These are phyloP conservation scores for Amphilophus citrinellus DNA, from an alignment of 2,113 vertebrate species.

Conservation along the genomic window DNA sequence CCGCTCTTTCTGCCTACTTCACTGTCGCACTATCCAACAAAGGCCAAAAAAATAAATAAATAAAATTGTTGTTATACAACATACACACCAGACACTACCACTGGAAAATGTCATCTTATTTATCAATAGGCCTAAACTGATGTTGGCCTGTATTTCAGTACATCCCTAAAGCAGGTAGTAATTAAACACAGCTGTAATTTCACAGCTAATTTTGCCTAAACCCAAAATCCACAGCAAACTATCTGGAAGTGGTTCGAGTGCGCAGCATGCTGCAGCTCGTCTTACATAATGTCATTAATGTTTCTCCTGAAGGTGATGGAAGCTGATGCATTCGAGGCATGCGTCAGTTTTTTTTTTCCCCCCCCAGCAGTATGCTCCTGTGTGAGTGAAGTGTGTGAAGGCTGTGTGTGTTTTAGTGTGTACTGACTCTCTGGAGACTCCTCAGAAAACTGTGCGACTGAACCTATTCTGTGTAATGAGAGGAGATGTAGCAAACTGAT, in stretches of 20 bases:
- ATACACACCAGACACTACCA: background rate
- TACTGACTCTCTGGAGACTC: constrained; percentile 18
- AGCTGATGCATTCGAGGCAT: background rate
- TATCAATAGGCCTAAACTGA: background rate
- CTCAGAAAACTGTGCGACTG: background rate
- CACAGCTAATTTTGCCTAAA: background rate
- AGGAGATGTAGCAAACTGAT: constrained; percentile 7
- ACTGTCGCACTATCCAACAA: too few species aligned
- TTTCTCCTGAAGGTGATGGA: constrained; percentile 32
- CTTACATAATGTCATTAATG: constrained; percentile 22
- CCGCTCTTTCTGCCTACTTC: too few species aligned
- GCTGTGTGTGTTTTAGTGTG: constrained; percentile 9
- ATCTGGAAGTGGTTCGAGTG: background rate
- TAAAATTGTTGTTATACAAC: background rate
- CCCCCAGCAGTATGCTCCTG: background rate
- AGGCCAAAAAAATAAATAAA: too few species aligned
- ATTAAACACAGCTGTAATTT: constrained; percentile 8
- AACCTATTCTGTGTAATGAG: constrained; percentile 40
- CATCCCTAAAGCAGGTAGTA: background rate
- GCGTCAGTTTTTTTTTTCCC: background rate
- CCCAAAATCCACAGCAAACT: constrained; percentile 13
- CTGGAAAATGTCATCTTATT: constrained; percentile 11
- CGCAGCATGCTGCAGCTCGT: background rate
- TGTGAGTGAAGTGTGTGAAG: constrained; percentile 18
- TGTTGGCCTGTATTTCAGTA: background rate